Conservation (phyloP, 1,140 invertebrate species). For the Reticulitermes speratus region DNA sequence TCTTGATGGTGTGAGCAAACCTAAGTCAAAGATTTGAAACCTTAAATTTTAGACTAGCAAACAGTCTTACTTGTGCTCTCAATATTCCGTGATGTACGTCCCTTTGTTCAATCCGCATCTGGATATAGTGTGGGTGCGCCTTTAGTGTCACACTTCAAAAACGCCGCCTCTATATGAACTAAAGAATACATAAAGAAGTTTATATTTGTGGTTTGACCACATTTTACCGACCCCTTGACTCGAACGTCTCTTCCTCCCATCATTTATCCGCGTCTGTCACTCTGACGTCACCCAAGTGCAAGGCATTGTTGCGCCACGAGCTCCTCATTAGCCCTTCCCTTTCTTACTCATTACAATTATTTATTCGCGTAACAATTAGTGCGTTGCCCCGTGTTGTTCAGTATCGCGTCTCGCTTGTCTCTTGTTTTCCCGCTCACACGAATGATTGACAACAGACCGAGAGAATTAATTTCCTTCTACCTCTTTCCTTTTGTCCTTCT, state of each 20-base stretch:
- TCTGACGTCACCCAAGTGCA: background rate
- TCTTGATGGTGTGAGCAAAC: too few relatives aligned
- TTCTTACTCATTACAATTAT: background rate
- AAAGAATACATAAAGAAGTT: too few relatives aligned
- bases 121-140: too few relatives aligned
- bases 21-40: too few relatives aligned
- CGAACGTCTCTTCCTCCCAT: background rate
- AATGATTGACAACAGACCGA: background rate
- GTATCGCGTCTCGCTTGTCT: background rate
- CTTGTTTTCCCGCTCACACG: background rate
- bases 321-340: background rate
- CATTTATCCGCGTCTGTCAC: background rate
- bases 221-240: background rate
- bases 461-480: constrained; percentile 4
- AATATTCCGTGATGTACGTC: too few relatives aligned
- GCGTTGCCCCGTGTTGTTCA: background rate
- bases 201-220: too few relatives aligned
- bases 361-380: background rate
- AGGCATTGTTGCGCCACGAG: background rate
- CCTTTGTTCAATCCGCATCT: too few relatives aligned
- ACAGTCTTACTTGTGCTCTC: too few relatives aligned
- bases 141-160: too few relatives aligned
- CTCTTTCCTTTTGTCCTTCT: background rate
- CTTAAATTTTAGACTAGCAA: too few relatives aligned
- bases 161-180: too few relatives aligned